phyloP scores from a whole-genome alignment of 2,888 invertebrate species.

The Campoplex capitator region DNA sequence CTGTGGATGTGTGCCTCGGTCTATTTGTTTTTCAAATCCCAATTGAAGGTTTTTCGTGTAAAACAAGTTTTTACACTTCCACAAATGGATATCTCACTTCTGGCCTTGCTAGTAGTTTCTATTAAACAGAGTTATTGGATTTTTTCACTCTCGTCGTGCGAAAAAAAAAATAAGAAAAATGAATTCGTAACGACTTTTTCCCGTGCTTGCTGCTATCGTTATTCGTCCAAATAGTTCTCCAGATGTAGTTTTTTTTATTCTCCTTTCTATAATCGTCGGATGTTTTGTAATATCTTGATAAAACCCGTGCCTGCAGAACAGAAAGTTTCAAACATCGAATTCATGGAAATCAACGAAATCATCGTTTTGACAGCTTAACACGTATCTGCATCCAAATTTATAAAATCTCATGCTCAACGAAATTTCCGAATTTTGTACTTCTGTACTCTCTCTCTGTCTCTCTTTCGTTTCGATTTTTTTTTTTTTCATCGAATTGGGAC shows the following conservation, averaged over 20 bases:
- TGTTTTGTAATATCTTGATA: not conserved
- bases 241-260: not conserved
- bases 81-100: constrained; percentile 13
- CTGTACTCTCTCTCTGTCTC: not conserved
- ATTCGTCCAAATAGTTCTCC: not conserved
- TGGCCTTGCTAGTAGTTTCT: not conserved
- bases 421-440: not conserved
- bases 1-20: not conserved
- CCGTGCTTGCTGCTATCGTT: not conserved
- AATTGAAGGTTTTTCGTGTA: constrained; percentile 7
- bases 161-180: not conserved
- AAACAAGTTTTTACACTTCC: constrained; percentile 8
- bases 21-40: constrained; percentile 22
- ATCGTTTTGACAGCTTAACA: constrained; percentile 19
- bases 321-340: not conserved
- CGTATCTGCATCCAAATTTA: not conserved
- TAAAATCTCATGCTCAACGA: constrained; percentile 14
- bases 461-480: not conserved
- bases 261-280: not conserved
- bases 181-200: not conserved
- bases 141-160: not conserved
- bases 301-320: not conserved
- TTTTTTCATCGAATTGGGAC: constrained; percentile 5
- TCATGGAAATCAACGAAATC: constrained; percentile 1
- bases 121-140: not conserved